These are phyloP conservation scores for Rousettus madagascariensis DNA, from an alignment of 2,797 vertebrate genomes.

Conservation along the genomic window DNA sequence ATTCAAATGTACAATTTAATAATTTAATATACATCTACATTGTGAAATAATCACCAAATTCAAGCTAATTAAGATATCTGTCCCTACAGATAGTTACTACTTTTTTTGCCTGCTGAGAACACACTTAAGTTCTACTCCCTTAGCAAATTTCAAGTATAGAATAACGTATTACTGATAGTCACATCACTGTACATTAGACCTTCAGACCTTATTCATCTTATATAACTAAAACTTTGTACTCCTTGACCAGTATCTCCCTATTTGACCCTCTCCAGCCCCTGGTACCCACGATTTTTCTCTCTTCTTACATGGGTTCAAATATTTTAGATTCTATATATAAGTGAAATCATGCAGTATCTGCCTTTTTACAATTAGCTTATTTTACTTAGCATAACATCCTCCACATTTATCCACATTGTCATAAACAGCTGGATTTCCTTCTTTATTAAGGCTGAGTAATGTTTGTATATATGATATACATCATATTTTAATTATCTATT, in stretches of 20 bases:
- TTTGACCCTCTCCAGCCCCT: too few species aligned
- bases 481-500: neutral
- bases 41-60: neutral
- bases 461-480: neutral
- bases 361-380: neutral
- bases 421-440: neutral
- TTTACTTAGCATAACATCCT: neutral
- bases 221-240: neutral
- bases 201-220: neutral
- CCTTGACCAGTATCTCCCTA: neutral
- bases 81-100: neutral
- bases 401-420: neutral
- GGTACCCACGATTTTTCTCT: neutral
- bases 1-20: neutral
- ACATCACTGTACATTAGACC: neutral
- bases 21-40: neutral
- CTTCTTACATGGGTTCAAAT: neutral
- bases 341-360: neutral
- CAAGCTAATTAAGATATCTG: neutral
- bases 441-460: neutral
- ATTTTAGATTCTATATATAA: neutral
- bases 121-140: neutral
- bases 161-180: neutral
- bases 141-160: neutral
- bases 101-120: neutral